Evolutionary conservation across 1,140 invertebrate species (phyloP).

Genomic region (Tribolium madens): DNA sequence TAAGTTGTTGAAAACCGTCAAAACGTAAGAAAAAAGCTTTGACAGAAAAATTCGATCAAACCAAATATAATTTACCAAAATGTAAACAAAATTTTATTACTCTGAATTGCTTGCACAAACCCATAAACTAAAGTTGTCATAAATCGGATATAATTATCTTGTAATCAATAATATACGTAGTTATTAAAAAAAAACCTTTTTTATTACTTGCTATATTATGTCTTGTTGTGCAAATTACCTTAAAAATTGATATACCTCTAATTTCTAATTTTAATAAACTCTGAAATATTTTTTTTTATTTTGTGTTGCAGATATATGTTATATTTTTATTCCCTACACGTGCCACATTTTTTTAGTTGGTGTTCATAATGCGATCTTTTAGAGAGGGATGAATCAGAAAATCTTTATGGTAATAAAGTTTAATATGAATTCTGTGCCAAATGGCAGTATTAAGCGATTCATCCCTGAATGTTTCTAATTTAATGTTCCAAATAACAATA

Average conservation of each 20-base stretch:
- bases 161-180: neutral
- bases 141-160: neutral
- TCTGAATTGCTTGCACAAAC: neutral
- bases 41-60: neutral
- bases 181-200: neutral
- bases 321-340: too few species aligned
- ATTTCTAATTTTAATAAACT: too few species aligned
- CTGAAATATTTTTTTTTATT: too few species aligned
- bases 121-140: neutral
- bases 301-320: too few species aligned
- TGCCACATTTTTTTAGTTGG: neutral
- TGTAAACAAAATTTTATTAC: neutral
- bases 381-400: neutral
- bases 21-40: too few species aligned
- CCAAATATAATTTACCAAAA: neutral
- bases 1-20: too few species aligned
- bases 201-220: neutral
- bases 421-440: neutral
- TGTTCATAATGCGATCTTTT: neutral
- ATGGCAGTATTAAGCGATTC: neutral
- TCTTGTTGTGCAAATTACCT: too few species aligned
- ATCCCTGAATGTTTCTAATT: conserved; percentile 7
- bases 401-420: neutral
- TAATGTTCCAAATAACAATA: conserved; percentile 12
- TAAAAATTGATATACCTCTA: too few species aligned